A percentile compares a stretch with the other conserved stretches of the same genome.
phyloP scores from a whole-genome alignment of 2,113 vertebrate species.

The Fulica atra region DNA sequence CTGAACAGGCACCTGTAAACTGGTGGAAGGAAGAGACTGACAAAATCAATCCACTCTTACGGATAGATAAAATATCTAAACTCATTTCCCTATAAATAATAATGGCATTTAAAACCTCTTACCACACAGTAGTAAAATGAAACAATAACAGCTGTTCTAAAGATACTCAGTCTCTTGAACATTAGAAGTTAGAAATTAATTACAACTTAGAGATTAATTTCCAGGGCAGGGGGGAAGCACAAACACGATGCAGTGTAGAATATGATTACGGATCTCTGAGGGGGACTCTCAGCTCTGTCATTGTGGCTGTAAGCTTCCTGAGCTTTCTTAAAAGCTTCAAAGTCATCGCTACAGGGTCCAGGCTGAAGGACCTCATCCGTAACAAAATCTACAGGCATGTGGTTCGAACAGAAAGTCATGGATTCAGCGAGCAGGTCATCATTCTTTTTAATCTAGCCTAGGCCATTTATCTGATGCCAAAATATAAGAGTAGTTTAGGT shows the following conservation, averaged over 20 bases:
- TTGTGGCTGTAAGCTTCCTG: neutral
- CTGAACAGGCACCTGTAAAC: neutral
- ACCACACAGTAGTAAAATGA: neutral
- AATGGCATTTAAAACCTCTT: neutral
- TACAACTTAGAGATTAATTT: neutral
- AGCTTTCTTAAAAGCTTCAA: neutral
- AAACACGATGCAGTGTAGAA: neutral
- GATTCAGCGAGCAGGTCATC: neutral
- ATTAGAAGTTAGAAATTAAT: neutral
- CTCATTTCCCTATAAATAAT: neutral
- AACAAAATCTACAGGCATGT: neutral
- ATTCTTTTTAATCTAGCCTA: neutral
- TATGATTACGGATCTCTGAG: neutral
- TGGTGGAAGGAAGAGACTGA: neutral
- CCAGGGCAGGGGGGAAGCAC: neutral
- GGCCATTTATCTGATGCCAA: neutral
- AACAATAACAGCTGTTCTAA: neutral
- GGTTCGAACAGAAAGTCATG: neutral
- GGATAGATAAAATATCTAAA: neutral
- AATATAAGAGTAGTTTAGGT: neutral
- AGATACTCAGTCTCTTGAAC: neutral
- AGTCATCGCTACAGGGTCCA: neutral
- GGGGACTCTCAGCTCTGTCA: neutral
- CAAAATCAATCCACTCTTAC: neutral
- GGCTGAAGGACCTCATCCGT: accelerated